Conservation (phyloP, 2,888 invertebrate genomes). For the Stratiomys singularior region DNA sequence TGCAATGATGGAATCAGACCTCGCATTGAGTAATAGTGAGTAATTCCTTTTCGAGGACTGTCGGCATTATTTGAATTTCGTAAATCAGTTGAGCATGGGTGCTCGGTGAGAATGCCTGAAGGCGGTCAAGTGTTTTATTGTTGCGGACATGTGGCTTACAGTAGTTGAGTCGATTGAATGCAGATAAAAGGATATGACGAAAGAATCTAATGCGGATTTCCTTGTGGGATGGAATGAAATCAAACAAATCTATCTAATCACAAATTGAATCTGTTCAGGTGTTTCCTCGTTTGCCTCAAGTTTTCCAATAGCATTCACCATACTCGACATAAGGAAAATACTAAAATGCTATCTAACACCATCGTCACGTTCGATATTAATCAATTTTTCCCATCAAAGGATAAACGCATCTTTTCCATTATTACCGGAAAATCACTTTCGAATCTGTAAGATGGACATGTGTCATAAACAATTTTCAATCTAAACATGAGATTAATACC, state of each 20-base stretch:
- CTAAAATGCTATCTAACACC: background rate
- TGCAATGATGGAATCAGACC: background rate
- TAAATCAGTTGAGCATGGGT: background rate
- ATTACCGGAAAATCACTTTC: no score
- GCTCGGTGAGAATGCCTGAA: background rate
- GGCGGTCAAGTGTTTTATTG: slow-evolving; percentile 11
- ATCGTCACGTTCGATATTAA: background rate
- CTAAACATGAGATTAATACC: background rate
- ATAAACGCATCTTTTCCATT: background rate
- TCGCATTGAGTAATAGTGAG: slow-evolving; percentile 9
- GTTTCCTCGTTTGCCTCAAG: background rate
- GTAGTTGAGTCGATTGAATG: background rate
- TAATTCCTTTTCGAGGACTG: slow-evolving; percentile 33
- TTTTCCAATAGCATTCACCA: background rate
- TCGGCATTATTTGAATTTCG: slow-evolving; percentile 35
- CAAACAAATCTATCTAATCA: background rate
- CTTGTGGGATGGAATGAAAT: background rate
- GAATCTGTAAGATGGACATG: background rate
- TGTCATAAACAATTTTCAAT: background rate
- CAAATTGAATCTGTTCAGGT: background rate
- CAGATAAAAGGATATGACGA: slow-evolving; percentile 6
- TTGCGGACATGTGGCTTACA: background rate
- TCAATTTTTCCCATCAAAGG: background rate
- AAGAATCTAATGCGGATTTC: background rate
- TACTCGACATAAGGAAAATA: no score